Evolutionary conservation across 2,113 vertebrate genomes (phyloP), one percentile per base, ranked within the genome.

Genomic region (Alosa alosa): DNA sequence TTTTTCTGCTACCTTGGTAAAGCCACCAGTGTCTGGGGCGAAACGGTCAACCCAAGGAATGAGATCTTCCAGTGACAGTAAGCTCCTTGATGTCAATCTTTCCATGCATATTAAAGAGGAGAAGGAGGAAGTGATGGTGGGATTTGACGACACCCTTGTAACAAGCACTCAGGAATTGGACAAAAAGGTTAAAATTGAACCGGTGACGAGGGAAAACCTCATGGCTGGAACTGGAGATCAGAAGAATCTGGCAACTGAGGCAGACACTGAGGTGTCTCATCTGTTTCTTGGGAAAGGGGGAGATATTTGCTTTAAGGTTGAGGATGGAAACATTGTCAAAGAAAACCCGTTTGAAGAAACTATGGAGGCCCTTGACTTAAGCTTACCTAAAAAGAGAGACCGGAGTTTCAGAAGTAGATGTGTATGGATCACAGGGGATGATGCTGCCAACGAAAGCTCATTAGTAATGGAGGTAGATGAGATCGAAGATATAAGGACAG

Each of bases 381-480:
- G 94, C 89, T 89, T 95, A 81, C 94, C 95, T 31, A 94, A 93
- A 87, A 94, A 88, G 84, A 86, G 68, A 57, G 92, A 90, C 17
- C 82, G 49, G 50, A 86, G 75, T 52, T 86, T 82, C 10, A 90
- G 89, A 39, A 89, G 85, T 83, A 89, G 88, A 39, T 89, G 83
- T 4, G 92, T 88, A 10, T 87, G 88, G 47, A 78, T 93, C 9
- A 78, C 72, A 39, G 84, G 90, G 86, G 92, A 92, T 0, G 91
- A 93, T 15, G 89, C 88, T 0, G 91, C 84, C 82, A 88, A 83
- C 6, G 93, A 94, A 86, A 91, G 92, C 81, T 93, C 93, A 9
- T 87, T 95, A 86, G 92, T 95, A 9, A 95, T 96, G 94, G 95
- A 96, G 87, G 95, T 96, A 17, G 95, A 96, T 81, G 95, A 96